Evolutionary conservation across 1,140 invertebrate genomes (phyloP).

Genomic region (Aphelenchoides besseyi): DNA sequence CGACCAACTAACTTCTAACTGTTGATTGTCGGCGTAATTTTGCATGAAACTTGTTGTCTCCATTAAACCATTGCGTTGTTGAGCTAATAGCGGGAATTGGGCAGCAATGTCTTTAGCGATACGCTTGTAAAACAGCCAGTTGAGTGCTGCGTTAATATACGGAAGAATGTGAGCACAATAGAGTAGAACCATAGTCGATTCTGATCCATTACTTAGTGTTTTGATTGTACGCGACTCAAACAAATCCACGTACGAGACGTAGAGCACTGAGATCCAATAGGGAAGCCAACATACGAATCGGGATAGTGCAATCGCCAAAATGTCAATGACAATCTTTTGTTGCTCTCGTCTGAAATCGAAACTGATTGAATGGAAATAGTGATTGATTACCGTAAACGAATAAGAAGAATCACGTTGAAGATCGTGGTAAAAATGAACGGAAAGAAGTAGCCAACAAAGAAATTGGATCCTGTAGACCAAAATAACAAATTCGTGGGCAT

Average conservation of each 20-base stretch:
- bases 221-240: slow-evolving; percentile 19
- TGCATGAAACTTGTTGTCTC: slow-evolving; percentile 4
- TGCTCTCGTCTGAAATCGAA: slow-evolving; percentile 8
- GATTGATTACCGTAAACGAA: not conserved
- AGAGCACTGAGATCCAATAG: slow-evolving; percentile 14
- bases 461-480: slow-evolving; percentile 21
- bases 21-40: not conserved
- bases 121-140: slow-evolving; percentile 22
- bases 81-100: not conserved
- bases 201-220: slow-evolving; percentile 10
- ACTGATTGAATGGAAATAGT: not conserved
- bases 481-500: slow-evolving; percentile 24
- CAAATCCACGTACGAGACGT: slow-evolving; percentile 17
- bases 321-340: slow-evolving; percentile 20
- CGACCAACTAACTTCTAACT: not conserved
- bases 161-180: slow-evolving; percentile 26
- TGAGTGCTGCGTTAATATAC: slow-evolving; percentile 16
- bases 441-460: slow-evolving; percentile 21
- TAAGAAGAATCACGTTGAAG: slow-evolving; percentile 10
- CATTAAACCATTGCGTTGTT: not conserved
- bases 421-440: slow-evolving; percentile 17
- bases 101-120: slow-evolving; percentile 2
- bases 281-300: slow-evolving; percentile 11
- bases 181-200: slow-evolving; percentile 12
- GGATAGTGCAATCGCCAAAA: slow-evolving; percentile 7